phyloP scores from a whole-genome alignment of 2,113 vertebrate species.

The Muntiacus muntjak region DNA sequence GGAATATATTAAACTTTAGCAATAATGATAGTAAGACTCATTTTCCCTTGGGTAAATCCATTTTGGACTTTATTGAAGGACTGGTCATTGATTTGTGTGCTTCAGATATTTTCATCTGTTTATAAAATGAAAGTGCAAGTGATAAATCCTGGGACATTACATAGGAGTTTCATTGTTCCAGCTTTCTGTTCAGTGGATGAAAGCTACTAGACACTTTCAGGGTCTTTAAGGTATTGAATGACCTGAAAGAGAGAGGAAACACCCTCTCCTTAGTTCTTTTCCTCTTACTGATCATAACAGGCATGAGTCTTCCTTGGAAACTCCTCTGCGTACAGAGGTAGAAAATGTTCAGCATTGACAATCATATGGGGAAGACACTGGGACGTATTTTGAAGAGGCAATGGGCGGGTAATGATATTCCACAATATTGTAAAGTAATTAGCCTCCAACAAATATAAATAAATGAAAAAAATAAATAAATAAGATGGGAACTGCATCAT shows the following conservation, averaged over 20 bases:
- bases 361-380: background rate
- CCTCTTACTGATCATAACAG: background rate
- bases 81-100: background rate
- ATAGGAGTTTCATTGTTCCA: background rate
- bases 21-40: background rate
- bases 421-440: background rate
- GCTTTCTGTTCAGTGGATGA: background rate
- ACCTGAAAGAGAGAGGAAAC: background rate
- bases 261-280: background rate
- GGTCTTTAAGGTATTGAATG: background rate
- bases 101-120: background rate
- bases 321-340: background rate
- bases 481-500: background rate
- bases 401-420: accelerated
- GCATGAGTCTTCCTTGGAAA: background rate
- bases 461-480: too few species aligned
- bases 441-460: too few species aligned
- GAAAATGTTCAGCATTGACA: background rate
- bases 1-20: background rate
- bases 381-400: background rate
- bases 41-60: background rate
- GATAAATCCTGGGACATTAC: background rate
- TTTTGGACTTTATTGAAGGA: background rate
- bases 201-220: background rate
- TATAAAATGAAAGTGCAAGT: background rate